These are phyloP conservation scores for Drosophila fungiperda DNA, from an alignment of 2,888 invertebrate genomes.

Conservation along the genomic window DNA sequence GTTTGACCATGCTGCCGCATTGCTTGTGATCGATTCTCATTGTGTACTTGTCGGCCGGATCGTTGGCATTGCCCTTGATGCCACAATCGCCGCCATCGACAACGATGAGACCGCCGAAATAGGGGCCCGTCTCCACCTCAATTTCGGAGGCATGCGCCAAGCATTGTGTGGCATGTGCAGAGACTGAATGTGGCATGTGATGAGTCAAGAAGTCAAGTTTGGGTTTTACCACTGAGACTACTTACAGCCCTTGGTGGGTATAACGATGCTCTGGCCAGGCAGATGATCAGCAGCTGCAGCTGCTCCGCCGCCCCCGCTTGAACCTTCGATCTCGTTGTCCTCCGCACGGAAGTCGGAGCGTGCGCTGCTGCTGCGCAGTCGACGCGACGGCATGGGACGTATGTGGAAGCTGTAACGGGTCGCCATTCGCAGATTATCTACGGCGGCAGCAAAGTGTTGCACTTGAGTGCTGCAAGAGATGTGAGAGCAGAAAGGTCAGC, in stretches of 20 bases:
- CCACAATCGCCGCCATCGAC: conserved; percentile 90
- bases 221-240: conserved; percentile 4
- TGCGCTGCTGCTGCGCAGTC: conserved; percentile 83
- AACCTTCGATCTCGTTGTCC: conserved; percentile 82
- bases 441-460: conserved; percentile 87
- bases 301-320: conserved; percentile 82
- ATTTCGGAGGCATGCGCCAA: conserved; percentile 93
- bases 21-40: conserved; percentile 90
- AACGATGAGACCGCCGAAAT: conserved; percentile 92
- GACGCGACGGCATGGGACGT: conserved; percentile 85
- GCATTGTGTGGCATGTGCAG: conserved; percentile 92
- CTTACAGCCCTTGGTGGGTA: conserved; percentile 94
- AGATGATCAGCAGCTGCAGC: conserved; percentile 82
- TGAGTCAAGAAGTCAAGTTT: neutral
- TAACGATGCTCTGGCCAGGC: conserved; percentile 89
- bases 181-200: conserved; percentile 86
- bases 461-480: conserved; percentile 66
- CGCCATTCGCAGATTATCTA: conserved; percentile 91
- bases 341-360: conserved; percentile 84
- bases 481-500: conserved; percentile 5
- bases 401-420: conserved; percentile 93
- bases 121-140: conserved; percentile 92
- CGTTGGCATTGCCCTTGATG: conserved; percentile 90
- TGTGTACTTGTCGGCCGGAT: conserved; percentile 90
- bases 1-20: conserved; percentile 91